These are phyloP conservation scores for Lingula anatina DNA, from an alignment of 2,888 invertebrate genomes.

Conservation along the genomic window DNA sequence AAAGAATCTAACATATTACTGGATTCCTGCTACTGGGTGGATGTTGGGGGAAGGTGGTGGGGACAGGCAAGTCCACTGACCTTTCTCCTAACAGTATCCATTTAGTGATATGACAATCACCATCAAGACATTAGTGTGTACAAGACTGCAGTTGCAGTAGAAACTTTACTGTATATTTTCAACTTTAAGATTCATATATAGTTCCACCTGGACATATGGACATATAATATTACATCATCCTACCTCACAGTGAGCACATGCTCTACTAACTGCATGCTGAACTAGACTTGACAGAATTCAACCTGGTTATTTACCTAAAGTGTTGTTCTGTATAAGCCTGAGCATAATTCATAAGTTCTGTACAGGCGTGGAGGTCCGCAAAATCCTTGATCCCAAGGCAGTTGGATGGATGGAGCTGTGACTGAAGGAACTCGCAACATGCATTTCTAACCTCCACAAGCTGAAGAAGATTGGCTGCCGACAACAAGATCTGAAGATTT, in stretches of 20 bases:
- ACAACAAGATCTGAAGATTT: constrained; percentile 65
- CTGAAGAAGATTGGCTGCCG: constrained; percentile 83
- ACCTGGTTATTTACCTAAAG: constrained; percentile 73
- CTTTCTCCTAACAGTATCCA: too few species aligned
- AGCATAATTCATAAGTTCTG: constrained; percentile 74
- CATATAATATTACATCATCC: too few species aligned
- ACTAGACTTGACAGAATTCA: neutral
- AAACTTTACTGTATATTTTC: too few species aligned
- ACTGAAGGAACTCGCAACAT: constrained; percentile 86
- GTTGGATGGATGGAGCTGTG: constrained; percentile 88
- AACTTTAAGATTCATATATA: too few species aligned
- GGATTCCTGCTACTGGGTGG: too few species aligned
- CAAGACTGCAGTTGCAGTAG: too few species aligned
- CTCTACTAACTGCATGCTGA: neutral
- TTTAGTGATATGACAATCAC: too few species aligned
- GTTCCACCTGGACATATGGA: too few species aligned
- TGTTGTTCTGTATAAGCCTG: constrained; percentile 84
- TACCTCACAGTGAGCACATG: neutral
- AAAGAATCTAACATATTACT: too few species aligned
- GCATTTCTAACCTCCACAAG: constrained; percentile 79
- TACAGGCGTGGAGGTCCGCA: constrained; percentile 89
- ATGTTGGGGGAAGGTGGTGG: too few species aligned
- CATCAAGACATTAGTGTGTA: too few species aligned
- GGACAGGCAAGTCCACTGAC: too few species aligned
- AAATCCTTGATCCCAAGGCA: constrained; percentile 93